Conservation (phyloP, 2,888 invertebrate species). For the Napeogenes sylphis region DNA sequence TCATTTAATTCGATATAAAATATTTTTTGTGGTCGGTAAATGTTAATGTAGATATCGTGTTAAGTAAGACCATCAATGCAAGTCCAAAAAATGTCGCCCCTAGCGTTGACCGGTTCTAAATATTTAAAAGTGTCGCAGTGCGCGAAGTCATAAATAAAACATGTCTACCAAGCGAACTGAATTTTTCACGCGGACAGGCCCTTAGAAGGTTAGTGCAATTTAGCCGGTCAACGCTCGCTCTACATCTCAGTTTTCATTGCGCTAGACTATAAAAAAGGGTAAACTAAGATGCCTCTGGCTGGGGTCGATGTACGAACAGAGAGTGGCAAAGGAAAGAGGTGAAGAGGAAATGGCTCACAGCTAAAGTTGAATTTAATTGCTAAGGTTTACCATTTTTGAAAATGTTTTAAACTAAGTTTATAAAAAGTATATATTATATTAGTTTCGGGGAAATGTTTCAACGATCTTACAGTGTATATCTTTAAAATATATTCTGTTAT, state of each 20-base stretch:
- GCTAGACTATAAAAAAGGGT: conserved; percentile 22
- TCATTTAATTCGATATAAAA: too few relatives aligned
- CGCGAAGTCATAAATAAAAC: conserved; percentile 66
- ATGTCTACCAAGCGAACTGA: conserved; percentile 56
- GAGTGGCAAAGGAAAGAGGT: conserved; percentile 14
- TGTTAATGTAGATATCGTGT: neutral
- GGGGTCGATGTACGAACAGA: conserved; percentile 23
- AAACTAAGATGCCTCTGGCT: conserved; percentile 25
- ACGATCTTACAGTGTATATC: neutral
- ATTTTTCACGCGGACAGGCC: conserved; percentile 57
- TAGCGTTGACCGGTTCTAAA: conserved; percentile 47
- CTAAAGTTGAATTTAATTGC: conserved; percentile 13
- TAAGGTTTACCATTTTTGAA: neutral
- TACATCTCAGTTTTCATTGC: conserved; percentile 26
- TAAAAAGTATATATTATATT: too few relatives aligned
- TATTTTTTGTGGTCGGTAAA: neutral
- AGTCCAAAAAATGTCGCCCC: conserved; percentile 12
- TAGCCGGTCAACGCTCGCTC: conserved; percentile 30
- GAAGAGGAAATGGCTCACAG: conserved; percentile 11
- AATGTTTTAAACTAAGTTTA: neutral
- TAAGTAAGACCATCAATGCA: neutral
- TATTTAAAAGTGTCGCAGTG: conserved; percentile 67
- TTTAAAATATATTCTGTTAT: conserved; percentile 8
- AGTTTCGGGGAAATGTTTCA: too few relatives aligned
- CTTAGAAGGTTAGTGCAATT: conserved; percentile 28